phyloP scores from a whole-genome alignment of 2,113 vertebrate genomes.

The Indicator maculatus region DNA sequence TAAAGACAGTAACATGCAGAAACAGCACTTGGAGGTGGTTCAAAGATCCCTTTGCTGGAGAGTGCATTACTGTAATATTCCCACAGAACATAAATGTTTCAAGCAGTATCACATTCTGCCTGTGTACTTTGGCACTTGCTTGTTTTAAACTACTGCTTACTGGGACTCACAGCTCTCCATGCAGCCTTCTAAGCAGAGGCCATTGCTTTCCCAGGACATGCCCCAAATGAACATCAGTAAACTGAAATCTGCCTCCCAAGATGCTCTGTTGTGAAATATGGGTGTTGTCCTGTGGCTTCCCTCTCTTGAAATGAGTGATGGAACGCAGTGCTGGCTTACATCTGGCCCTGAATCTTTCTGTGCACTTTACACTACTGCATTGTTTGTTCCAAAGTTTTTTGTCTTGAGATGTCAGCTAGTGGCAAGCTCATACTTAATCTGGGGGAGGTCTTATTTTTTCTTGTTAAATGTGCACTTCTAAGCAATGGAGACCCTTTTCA shows the following conservation, averaged over 20 bases:
- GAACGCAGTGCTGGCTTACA: background rate
- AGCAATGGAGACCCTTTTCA: background rate
- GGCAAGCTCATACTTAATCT: background rate
- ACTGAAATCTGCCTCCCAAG: background rate
- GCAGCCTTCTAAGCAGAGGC: background rate
- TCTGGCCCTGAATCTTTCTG: background rate
- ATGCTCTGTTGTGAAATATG: background rate
- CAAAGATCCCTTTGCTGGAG: constrained; percentile 48
- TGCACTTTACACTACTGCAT: background rate
- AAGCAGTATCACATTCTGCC: background rate
- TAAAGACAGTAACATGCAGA: constrained; percentile 51
- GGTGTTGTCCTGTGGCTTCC: background rate
- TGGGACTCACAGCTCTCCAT: background rate
- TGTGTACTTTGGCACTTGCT: constrained; percentile 43
- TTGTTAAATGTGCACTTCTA: background rate
- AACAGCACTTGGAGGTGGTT: constrained; percentile 55
- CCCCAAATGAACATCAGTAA: background rate
- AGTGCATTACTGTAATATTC: constrained; percentile 20
- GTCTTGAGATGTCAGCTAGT: background rate
- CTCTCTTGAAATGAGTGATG: background rate
- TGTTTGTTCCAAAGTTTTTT: background rate
- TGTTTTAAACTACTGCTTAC: background rate
- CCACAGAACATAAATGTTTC: background rate
- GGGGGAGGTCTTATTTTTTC: background rate
- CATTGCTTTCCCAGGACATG: background rate